Conservation (phyloP, 2,113 vertebrate genomes). For the Hystrix brachyura region DNA sequence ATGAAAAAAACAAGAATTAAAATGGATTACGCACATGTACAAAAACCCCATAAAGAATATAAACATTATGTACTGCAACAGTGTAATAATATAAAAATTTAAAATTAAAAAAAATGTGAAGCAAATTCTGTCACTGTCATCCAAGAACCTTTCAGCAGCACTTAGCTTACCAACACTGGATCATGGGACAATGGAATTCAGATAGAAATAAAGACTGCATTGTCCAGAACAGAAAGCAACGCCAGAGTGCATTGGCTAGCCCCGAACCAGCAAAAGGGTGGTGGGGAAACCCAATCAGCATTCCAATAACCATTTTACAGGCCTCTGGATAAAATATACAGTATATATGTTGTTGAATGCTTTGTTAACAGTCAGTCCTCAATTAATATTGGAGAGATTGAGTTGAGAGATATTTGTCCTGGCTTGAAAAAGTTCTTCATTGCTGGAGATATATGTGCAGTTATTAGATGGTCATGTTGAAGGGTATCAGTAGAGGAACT, state of each 20-base stretch:
- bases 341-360: neutral
- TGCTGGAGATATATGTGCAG: neutral
- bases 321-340: neutral
- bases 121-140: neutral
- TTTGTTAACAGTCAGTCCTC: conserved; percentile 17
- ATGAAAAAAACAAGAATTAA: neutral
- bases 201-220: neutral
- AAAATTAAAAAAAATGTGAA: neutral
- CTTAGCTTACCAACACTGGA: conserved; percentile 25
- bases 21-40: neutral
- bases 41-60: neutral
- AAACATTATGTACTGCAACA: neutral
- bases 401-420: neutral
- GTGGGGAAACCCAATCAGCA: neutral
- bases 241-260: neutral
- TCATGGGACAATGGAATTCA: conserved; percentile 20
- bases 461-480: neutral
- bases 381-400: neutral
- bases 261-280: neutral
- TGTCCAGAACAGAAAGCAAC: neutral
- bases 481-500: neutral
- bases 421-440: conserved; percentile 5
- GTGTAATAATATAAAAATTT: neutral
- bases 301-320: neutral
- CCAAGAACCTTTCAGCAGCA: conserved; percentile 25